Percentiles rank a stretch among this genome's conserved stretches.
phyloP scores from a whole-genome alignment of 2,797 vertebrate species.

The Bradypodion ventrale region DNA sequence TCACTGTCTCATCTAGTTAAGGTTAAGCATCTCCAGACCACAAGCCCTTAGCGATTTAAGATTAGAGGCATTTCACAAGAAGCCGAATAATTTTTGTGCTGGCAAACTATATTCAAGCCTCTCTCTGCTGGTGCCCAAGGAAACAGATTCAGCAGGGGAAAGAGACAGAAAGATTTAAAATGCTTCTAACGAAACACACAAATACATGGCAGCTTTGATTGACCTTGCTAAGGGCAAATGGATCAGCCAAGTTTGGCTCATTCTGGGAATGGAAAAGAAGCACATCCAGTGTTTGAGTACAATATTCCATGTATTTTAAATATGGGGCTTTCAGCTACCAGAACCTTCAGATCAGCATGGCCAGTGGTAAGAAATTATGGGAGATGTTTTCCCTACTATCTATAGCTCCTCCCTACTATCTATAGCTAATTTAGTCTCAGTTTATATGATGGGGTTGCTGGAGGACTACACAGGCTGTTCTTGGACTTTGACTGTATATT shows the following conservation, averaged over 20 bases:
- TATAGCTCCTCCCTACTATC: not conserved
- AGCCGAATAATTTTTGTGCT: not conserved
- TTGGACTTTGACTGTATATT: not conserved
- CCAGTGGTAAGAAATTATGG: not conserved
- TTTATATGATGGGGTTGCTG: too few species aligned
- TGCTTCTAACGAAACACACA: not conserved
- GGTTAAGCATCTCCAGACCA: not conserved
- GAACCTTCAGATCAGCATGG: not conserved
- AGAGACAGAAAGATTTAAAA: not conserved
- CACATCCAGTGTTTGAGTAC: not conserved
- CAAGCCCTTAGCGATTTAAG: not conserved
- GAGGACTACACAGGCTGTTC: not conserved
- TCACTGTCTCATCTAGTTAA: not conserved
- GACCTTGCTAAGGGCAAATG: not conserved
- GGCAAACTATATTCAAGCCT: slow-evolving; percentile 8
- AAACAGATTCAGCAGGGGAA: slow-evolving; percentile 5
- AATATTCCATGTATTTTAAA: not conserved
- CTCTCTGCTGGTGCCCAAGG: not conserved
- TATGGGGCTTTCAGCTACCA: not conserved
- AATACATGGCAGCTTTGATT: not conserved
- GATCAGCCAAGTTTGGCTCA: not conserved
- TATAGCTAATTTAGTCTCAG: not conserved
- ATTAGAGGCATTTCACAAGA: slow-evolving; percentile 21
- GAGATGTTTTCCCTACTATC: not conserved
- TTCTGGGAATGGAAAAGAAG: not conserved